These are phyloP conservation scores for Nomada fucata DNA, from an alignment of 2,888 invertebrate species.

Conservation along the genomic window DNA sequence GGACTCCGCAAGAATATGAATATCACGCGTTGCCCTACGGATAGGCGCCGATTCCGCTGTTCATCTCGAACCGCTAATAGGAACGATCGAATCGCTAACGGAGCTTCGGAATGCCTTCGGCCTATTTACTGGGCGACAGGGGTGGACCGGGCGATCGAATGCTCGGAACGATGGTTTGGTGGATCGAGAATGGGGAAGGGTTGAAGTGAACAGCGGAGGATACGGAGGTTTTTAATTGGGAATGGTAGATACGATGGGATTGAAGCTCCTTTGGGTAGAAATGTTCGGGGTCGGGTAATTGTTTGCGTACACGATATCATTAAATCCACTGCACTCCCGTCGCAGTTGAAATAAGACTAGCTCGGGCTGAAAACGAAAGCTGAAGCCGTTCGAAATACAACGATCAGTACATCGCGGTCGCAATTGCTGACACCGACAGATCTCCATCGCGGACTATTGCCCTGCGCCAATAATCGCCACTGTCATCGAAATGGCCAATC, in stretches of 20 bases:
- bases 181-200: too few species aligned
- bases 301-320: neutral
- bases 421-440: too few species aligned
- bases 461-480: neutral
- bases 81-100: neutral
- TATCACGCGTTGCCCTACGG: conserved; percentile 76
- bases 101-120: neutral
- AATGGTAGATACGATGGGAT: neutral
- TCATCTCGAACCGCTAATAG: conserved; percentile 36
- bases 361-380: too few species aligned
- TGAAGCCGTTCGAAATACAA: too few species aligned
- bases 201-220: too few species aligned
- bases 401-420: too few species aligned
- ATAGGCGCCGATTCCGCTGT: conserved; percentile 45
- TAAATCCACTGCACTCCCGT: neutral
- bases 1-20: conserved; percentile 82
- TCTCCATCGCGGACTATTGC: too few species aligned
- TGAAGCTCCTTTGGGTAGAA: neutral
- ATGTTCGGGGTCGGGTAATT: neutral
- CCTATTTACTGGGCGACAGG: neutral
- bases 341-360: too few species aligned
- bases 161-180: neutral
- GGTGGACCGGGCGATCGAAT: neutral
- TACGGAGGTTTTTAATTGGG: neutral
- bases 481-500: neutral